Percentiles rank a stretch among this genome's conserved stretches.
These are phyloP conservation scores for Caerostris darwini DNA, from an alignment of 1,140 invertebrate genomes.

Conservation along the genomic window DNA sequence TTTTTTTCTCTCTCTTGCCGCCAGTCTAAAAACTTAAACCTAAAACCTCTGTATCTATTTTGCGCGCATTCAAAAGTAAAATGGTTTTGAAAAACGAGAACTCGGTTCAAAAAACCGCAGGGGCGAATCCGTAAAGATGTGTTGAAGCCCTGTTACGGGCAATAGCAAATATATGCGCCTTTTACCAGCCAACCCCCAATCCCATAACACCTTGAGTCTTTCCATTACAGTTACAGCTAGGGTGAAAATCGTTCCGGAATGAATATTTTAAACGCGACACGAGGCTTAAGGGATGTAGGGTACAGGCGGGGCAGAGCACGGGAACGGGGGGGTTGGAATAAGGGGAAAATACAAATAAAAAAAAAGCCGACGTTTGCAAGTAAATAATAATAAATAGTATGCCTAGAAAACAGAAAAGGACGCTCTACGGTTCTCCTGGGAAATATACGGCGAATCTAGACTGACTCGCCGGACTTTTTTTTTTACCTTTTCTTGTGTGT, in stretches of 20 bases:
- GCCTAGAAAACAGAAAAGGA: conserved; percentile 52
- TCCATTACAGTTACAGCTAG: conserved; percentile 69
- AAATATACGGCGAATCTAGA: conserved; percentile 63
- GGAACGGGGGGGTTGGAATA: background rate
- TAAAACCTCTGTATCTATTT: background rate
- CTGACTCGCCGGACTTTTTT: conserved; percentile 66
- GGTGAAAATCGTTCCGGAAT: conserved; percentile 74
- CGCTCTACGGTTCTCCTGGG: conserved; percentile 44
- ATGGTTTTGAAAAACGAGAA: conserved; percentile 21
- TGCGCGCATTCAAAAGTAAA: conserved; percentile 33
- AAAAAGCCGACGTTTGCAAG: conserved; percentile 45
- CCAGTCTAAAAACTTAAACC: background rate
- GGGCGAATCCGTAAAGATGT: conserved; percentile 38
- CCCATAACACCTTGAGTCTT: conserved; percentile 64
- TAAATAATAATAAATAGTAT: conserved; percentile 77
- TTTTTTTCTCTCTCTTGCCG: background rate
- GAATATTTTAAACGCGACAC: conserved; percentile 76
- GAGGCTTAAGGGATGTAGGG: conserved; percentile 72
- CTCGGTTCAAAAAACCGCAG: conserved; percentile 57
- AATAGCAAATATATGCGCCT: conserved; percentile 67
- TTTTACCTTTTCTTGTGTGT: background rate
- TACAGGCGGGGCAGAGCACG: background rate
- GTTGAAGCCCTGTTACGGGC: conserved; percentile 61
- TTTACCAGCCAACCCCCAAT: conserved; percentile 51
- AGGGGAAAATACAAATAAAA: background rate